Base-by-base conservation (phyloP, 1,140 invertebrate genomes). In the Meloidogyne chitwoodi region DNA sequence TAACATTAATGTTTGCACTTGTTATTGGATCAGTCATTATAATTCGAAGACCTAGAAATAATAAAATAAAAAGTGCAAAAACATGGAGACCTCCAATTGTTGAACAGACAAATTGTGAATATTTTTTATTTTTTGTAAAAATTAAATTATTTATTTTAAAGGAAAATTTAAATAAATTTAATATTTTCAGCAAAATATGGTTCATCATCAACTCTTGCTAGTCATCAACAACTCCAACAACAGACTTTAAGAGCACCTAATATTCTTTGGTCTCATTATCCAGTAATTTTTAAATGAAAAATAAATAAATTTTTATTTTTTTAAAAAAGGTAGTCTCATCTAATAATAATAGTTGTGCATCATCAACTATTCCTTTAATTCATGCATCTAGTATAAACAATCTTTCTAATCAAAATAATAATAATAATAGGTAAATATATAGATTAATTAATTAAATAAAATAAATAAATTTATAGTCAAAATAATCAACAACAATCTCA, bases 341-440 rank as follows among this genome's bases (percentile, higher is more conserved):
- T 8, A 6, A 12, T 44, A 2, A 8, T 44, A 70, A n/a, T 61
- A 70, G 70, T 62, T 73, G 48, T 61, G 56, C 70, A 22, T 73
- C 70, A 14, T 73, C 70, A 61, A 73, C 22, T 29, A 70, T 73
- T 2, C 70, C 70, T 26, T 34, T 73, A 64, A 73, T 66, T 12
- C 24, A 73, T 22, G 24, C 70, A 64, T 56, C 34, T 34, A 73
- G 70, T 12, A 26, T 73, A 56, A 73, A 26, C 56, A 73, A 56
- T 34, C 29, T 73, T 31, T 56, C 48, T 5, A 56, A 56, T 22
- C 48, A 56, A 56, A 56, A n/a, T n/a, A 56, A n/a, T 56, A n/a
- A n/a, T 38, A n/a, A n/a, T 41, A 12, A 41, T 6, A 41, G 38
- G 38, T 41, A 6, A 41, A 38, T 8, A n/a, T n/a, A n/a, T n/a